Base-by-base conservation (phyloP, 2,113 vertebrate genomes). In the Oenanthe melanoleuca region DNA sequence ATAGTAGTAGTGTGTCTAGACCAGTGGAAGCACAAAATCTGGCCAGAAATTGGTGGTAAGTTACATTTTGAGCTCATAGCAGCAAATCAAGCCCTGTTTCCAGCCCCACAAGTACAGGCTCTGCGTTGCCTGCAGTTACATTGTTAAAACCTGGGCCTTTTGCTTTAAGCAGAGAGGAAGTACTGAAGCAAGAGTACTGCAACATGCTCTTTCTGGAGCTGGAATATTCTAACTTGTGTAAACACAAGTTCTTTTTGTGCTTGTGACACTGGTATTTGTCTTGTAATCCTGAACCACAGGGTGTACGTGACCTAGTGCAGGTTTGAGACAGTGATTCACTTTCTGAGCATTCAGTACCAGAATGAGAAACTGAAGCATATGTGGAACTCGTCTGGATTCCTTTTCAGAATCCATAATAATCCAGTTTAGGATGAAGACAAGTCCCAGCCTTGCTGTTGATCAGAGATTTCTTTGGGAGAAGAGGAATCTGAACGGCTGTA, bases 1-100 rank as follows among this genome's bases (percentile, higher is more conserved):
- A 98, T 98, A 77, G 60, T 99, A 64, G 18, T 98, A 16, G 97
- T 99, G 66, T 99, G 98, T 95, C 82, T 98, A 28, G 99, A 99
- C 95, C 98, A 98, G 53, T 99, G 99, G 99, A 99, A 98, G 93
- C 98, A 93, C 95, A 99, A 98, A 97, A 99, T 99, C 93, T 99
- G 99, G 99, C 99, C 98, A 66, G 97, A 98, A 97, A 98, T 99
- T 81, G 97, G 93, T 98, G 98, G 99, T 99, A 93, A 97, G 97
- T 95, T 88, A 10, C 38, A 8, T 80, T 91, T 89, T 81, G 38
- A 83, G 47, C 22, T 20, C 28, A 13, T 56, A n/a, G 6, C 33
- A 57, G 18, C 31, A 84, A 42, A 33, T 40, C 8, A 18, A 40
- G 38, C 2, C 0, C 19, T 0, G 0, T 2, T 52, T 75, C 50